Evolutionary conservation across 2,797 vertebrate species (phyloP).

Genomic region (Syngnathus acus): DNA sequence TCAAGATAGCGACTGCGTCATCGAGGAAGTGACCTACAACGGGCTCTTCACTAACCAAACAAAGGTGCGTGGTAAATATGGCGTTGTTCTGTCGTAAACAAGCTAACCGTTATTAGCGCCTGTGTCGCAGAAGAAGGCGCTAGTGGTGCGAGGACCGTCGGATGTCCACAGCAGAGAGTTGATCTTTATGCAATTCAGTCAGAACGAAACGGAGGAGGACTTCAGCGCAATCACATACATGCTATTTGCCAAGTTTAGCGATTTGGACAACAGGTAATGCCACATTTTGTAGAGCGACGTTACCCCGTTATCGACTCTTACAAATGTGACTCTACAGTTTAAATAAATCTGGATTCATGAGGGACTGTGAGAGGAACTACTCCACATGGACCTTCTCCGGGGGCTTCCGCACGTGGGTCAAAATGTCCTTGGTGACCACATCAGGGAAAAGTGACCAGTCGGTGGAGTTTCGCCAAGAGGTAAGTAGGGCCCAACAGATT

Average conservation of each 20-base stretch:
- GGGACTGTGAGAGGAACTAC: constrained; percentile 87
- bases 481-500: constrained; percentile 25
- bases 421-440: constrained; percentile 93
- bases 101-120: constrained; percentile 9
- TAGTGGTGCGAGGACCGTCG: constrained; percentile 85
- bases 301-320: neutral
- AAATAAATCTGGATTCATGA: constrained; percentile 83
- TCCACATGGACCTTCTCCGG: constrained; percentile 97
- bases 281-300: neutral
- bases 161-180: constrained; percentile 87
- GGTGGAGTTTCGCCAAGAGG: constrained; percentile 94
- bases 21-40: constrained; percentile 75
- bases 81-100: neutral
- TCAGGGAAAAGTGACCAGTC: constrained; percentile 78
- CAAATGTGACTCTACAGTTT: constrained; percentile 51
- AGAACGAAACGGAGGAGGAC: constrained; percentile 85
- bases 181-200: constrained; percentile 91
- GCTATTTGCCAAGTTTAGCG: constrained; percentile 84
- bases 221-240: constrained; percentile 95
- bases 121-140: constrained; percentile 71
- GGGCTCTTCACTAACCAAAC: constrained; percentile 82
- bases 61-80: constrained; percentile 62
- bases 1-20: constrained; percentile 72
- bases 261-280: constrained; percentile 77
- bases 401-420: constrained; percentile 97